Percentiles rank a stretch among this genome's conserved stretches.
phyloP scores from a whole-genome alignment of 2,797 vertebrate genomes.

The Leuciscus waleckii region DNA sequence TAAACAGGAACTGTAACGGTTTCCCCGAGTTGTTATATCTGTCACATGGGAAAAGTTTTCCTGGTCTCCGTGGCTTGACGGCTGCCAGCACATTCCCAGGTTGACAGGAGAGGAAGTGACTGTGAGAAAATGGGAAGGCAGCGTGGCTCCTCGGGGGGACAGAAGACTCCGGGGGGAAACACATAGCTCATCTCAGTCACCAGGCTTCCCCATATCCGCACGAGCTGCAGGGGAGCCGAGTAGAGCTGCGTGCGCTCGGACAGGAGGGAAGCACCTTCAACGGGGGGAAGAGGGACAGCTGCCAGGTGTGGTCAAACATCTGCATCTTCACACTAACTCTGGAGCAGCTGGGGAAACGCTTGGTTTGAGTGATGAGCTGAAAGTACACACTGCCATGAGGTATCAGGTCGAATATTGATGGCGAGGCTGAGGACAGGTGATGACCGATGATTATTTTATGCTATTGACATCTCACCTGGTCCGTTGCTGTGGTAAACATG shows the following conservation, averaged over 20 bases:
- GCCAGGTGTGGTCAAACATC: slow-evolving; percentile 74
- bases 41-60: slow-evolving; percentile 58
- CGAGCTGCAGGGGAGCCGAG: slow-evolving; percentile 49
- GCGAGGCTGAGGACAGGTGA: slow-evolving; percentile 11
- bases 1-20: slow-evolving; percentile 66
- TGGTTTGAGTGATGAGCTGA: slow-evolving; percentile 55
- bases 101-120: slow-evolving; percentile 83
- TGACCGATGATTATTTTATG: slow-evolving; percentile 23
- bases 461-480: slow-evolving; percentile 37
- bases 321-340: slow-evolving; percentile 68
- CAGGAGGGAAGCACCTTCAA: slow-evolving; percentile 31
- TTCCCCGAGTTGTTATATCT: slow-evolving; percentile 73
- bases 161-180: slow-evolving; percentile 73
- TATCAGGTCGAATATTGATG: slow-evolving; percentile 34
- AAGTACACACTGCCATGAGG: slow-evolving; percentile 36
- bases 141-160: slow-evolving; percentile 71
- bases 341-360: slow-evolving; percentile 68
- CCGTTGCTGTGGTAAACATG: neutral
- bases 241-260: slow-evolving; percentile 29
- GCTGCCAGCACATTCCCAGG: slow-evolving; percentile 80
- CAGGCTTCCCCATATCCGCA: slow-evolving; percentile 64
- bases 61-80: slow-evolving; percentile 66
- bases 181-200: slow-evolving; percentile 65
- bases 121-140: slow-evolving; percentile 79
- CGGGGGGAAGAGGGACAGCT: slow-evolving; percentile 52